Conservation (phyloP, 2,888 invertebrate species). For the Thecocarcelia acutangulata region DNA sequence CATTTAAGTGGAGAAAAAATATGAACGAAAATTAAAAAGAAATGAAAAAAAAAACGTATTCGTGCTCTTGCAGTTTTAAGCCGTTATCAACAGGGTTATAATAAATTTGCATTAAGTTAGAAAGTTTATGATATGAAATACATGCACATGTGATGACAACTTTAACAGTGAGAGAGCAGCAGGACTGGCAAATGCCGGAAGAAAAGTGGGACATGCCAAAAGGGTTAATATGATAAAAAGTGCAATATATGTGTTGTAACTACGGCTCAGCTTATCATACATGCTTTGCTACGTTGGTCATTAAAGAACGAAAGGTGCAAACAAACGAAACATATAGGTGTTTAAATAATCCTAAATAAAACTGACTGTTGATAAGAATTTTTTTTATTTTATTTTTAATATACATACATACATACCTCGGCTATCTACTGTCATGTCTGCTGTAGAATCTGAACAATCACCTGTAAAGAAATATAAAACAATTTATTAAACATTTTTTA, state of each 20-base stretch:
- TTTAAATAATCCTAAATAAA: too few species aligned
- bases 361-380: too few species aligned
- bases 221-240: neutral
- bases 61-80: neutral
- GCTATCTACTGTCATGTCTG: constrained; percentile 81
- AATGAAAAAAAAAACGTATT: neutral
- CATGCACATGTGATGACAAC: constrained; percentile 19
- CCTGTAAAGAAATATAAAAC: constrained; percentile 74
- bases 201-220: neutral
- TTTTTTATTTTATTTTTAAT: too few species aligned
- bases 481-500: too few species aligned
- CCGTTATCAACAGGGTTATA: constrained; percentile 27
- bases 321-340: too few species aligned
- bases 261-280: too few species aligned
- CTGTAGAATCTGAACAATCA: constrained; percentile 81
- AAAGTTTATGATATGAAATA: constrained; percentile 41
- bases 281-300: too few species aligned
- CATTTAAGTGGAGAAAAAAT: constrained; percentile 32
- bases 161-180: constrained; percentile 9
- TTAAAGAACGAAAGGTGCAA: too few species aligned
- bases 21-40: constrained; percentile 4
- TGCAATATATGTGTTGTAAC: too few species aligned
- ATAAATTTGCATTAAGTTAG: constrained; percentile 42
- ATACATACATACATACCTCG: constrained; percentile 77
- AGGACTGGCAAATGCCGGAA: constrained; percentile 42